Base-by-base conservation (phyloP, 1,140 invertebrate species). In the Melitaea cinxia region DNA sequence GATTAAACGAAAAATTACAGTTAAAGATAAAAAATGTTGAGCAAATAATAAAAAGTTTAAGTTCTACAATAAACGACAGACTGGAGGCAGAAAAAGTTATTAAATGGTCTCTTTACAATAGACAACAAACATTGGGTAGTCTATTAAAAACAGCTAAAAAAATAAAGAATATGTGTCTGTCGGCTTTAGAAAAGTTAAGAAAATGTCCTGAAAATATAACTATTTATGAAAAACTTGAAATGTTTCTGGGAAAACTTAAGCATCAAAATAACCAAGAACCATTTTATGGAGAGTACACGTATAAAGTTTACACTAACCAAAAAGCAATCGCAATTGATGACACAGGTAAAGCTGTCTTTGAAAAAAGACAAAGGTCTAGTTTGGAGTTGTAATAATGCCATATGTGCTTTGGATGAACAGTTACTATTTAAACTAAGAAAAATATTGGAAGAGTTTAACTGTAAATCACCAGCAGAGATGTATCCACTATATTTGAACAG, bases 251-350 rank as follows among this genome's bases (percentile, higher is more conserved):
- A 50, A 62, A 71, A 66, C 50, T 37, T 49, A 55, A 71, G 42
- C 59, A 71, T 47, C 0, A 42, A 14, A 64, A 26, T 71, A 71
- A 71, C 42, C 58, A 71, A 23, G 69, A 70, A 54, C 63, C 68
- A 70, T 70, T 17, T 70, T 70, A 70, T 24, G 30, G 10, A 47
- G 62, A 37, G 35, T 3, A 70, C 52, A 15, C 63, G 26, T 65
- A 65, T 14, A 65, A 58, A 39, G 42, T 21, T 21, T 21, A 42
- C 15, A 45, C 57, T 24, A 52, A 53, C 12, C 5, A 39, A 9
- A 68, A 56, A 61, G 1, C 53, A 5, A 68, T 62, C 19, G 53
- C 56, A 42, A 68, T 62, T 57, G 54, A 62, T 23, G 45, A 57
- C 14, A 62, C 58, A 28, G 65, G 65, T 1, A 68, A 68, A 68